Conservation (phyloP, 2,797 vertebrate species). For the Acrossocheilus wenchowensis region DNA sequence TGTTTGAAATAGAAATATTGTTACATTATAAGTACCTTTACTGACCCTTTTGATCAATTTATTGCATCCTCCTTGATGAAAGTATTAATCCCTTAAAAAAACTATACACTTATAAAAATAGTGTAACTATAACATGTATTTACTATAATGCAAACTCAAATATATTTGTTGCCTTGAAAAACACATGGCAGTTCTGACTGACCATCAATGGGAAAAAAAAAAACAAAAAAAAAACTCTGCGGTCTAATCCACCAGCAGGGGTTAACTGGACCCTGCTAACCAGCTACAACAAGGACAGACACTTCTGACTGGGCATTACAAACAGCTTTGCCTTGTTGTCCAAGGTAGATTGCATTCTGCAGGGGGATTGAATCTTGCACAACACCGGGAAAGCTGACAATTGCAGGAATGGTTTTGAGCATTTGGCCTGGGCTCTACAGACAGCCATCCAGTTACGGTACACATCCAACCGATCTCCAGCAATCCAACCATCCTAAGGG, state of each 20-base stretch:
- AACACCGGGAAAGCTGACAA: conserved; percentile 21
- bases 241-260: not conserved
- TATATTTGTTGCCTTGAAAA: not conserved
- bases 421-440: conserved; percentile 16
- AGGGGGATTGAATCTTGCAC: conserved; percentile 16
- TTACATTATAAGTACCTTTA: not conserved
- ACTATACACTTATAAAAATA: too few relatives aligned
- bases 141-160: not conserved
- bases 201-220: not conserved
- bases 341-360: conserved; percentile 15
- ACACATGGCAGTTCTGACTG: not conserved
- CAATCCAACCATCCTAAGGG: conserved; percentile 23
- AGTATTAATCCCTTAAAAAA: not conserved
- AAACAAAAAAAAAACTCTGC: not conserved
- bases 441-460: not conserved
- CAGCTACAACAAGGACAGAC: conserved; percentile 3
- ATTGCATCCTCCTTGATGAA: not conserved
- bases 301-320: not conserved
- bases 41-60: not conserved
- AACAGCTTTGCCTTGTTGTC: conserved; percentile 13
- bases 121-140: not conserved
- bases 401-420: conserved; percentile 31
- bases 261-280: not conserved
- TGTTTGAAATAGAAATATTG: not conserved
- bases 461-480: conserved; percentile 27